These are phyloP conservation scores for Antheraea assamensis DNA, from an alignment of 2,888 invertebrate species.

Conservation along the genomic window DNA sequence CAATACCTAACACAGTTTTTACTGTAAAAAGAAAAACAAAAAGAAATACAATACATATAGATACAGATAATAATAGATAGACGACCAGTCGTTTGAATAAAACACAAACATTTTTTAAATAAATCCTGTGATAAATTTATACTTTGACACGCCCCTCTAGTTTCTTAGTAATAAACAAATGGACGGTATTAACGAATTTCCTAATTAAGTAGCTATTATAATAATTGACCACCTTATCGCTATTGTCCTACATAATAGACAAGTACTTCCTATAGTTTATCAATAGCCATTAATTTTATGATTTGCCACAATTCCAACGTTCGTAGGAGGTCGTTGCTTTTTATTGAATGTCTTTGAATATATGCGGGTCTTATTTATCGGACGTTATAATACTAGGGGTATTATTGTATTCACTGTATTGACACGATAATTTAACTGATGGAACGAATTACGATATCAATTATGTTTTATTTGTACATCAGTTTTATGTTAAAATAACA, in stretches of 20 bases:
- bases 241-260: conserved; percentile 3
- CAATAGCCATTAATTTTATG: conserved; percentile 20
- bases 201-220: conserved; percentile 12
- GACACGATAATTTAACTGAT: conserved; percentile 1
- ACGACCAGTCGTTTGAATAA: not conserved
- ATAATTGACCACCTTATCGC: conserved; percentile 3
- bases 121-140: not conserved
- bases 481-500: not conserved
- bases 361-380: conserved; percentile 20
- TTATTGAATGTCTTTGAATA: conserved; percentile 17
- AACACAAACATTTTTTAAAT: not conserved
- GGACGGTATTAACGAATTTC: conserved; percentile 1
- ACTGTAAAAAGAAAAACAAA: too few relatives aligned
- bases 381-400: not conserved
- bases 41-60: too few relatives aligned
- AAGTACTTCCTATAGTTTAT: conserved; percentile 13
- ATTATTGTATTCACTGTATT: not conserved
- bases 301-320: conserved; percentile 13
- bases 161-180: conserved; percentile 8
- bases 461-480: not conserved
- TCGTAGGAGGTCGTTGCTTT: conserved; percentile 8
- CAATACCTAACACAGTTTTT: too few relatives aligned
- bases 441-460: not conserved
- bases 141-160: not conserved
- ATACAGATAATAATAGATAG: not conserved